These are phyloP conservation scores for Aphodius sticticus DNA, from an alignment of 2,888 invertebrate species.

Conservation along the genomic window DNA sequence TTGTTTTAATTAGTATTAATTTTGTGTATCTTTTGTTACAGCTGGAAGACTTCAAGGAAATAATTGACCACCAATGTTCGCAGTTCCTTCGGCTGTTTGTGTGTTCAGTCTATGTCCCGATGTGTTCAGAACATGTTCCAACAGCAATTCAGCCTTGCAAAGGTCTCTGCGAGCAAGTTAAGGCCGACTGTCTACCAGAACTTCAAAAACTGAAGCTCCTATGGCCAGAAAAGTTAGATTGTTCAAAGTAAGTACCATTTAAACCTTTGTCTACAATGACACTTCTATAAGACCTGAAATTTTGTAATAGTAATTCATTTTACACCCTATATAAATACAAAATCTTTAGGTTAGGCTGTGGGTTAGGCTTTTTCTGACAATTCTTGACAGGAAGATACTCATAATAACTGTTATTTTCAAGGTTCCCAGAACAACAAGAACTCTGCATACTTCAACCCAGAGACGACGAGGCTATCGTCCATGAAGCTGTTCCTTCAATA, in stretches of 20 bases:
- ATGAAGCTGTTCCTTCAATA: constrained; percentile 28
- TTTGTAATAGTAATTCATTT: no score
- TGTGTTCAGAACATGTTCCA: constrained; percentile 87
- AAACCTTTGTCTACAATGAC: neutral
- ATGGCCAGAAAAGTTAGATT: constrained; percentile 80
- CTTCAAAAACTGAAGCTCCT: constrained; percentile 68
- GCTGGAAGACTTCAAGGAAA: constrained; percentile 74
- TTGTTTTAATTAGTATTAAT: no score
- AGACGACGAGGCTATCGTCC: constrained; percentile 41
- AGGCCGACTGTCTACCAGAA: constrained; percentile 74
- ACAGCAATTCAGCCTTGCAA: constrained; percentile 87
- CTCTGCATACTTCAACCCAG: constrained; percentile 77
- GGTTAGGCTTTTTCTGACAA: neutral
- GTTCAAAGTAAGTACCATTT: constrained; percentile 61
- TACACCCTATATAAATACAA: no score
- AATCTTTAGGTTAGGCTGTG: no score
- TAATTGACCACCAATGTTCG: constrained; percentile 83
- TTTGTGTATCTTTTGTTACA: constrained; percentile 61
- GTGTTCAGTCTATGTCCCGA: constrained; percentile 89
- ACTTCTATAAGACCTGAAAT: no score
- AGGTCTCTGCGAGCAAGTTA: constrained; percentile 82
- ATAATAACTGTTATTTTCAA: constrained; percentile 44
- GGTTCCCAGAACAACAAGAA: constrained; percentile 77
- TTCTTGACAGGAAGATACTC: constrained; percentile 7
- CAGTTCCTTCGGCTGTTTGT: constrained; percentile 84